Evolutionary conservation across 2,113 vertebrate genomes (phyloP).

Genomic region (Oplegnathus fasciatus): DNA sequence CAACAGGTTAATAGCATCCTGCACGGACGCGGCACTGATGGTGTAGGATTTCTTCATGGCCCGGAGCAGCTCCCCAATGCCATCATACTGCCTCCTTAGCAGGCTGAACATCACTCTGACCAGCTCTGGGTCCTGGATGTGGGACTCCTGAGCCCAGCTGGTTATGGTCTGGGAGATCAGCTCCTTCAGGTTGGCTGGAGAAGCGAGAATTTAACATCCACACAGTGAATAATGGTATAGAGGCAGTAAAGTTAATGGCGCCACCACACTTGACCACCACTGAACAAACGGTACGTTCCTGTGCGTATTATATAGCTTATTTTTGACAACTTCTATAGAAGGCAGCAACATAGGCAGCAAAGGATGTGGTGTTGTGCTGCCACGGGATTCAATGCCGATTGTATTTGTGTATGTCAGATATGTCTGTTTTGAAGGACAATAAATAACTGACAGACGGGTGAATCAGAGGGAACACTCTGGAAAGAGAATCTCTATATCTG

Average conservation of each 20-base stretch:
- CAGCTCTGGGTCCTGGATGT: conserved; percentile 93
- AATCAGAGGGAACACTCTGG: not conserved
- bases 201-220: conserved; percentile 13
- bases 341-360: not conserved
- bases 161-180: conserved; percentile 97
- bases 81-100: conserved; percentile 96
- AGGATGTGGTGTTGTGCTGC: not conserved
- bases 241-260: not conserved
- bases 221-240: not conserved
- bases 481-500: not conserved
- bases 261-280: not conserved
- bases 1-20: conserved; percentile 93
- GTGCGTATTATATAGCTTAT: not conserved
- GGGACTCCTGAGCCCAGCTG: conserved; percentile 95
- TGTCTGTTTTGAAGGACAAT: too few relatives aligned
- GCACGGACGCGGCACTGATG: conserved; percentile 93
- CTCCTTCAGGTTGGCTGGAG: conserved; percentile 93
- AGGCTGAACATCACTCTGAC: conserved; percentile 96
- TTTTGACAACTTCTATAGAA: not conserved
- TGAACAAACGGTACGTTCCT: not conserved
- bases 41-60: conserved; percentile 96
- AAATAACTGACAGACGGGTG: not conserved
- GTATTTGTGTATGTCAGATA: too few relatives aligned
- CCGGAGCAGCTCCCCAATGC: conserved; percentile 94
- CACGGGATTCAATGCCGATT: not conserved